These are phyloP conservation scores for Halictus rubicundus DNA, from an alignment of 1,140 invertebrate genomes.

Conservation along the genomic window DNA sequence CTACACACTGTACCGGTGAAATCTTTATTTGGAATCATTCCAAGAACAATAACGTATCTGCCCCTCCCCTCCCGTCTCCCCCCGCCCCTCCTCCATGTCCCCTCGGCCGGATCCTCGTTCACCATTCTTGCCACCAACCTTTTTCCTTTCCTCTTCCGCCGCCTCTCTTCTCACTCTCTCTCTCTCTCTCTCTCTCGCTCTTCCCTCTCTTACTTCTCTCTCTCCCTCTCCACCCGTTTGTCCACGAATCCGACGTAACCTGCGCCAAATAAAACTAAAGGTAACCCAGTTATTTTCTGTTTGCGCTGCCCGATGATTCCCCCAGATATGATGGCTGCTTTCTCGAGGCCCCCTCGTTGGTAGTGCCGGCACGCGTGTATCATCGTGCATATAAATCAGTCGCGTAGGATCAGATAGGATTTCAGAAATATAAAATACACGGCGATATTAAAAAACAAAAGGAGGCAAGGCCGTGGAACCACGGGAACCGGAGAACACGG, in stretches of 20 bases:
- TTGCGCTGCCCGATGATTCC: constrained; percentile 76
- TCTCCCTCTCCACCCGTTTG: background rate
- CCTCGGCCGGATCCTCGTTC: too few species aligned
- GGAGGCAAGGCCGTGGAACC: constrained; percentile 29
- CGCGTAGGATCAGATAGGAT: constrained; percentile 78
- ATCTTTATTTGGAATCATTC: constrained; percentile 82
- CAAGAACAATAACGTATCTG: constrained; percentile 80
- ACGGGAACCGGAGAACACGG: constrained; percentile 21
- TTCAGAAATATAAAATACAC: constrained; percentile 79
- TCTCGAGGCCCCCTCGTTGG: constrained; percentile 70
- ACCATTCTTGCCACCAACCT: too few species aligned
- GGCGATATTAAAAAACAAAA: constrained; percentile 73
- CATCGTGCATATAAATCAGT: constrained; percentile 80
- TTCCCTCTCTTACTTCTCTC: background rate
- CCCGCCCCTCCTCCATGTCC: background rate
- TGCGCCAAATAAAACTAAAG: constrained; percentile 77
- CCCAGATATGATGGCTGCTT: constrained; percentile 73
- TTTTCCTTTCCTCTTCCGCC: background rate
- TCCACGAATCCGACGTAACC: constrained; percentile 42
- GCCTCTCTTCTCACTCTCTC: background rate
- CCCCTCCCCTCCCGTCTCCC: constrained; percentile 29
- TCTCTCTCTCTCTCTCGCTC: background rate
- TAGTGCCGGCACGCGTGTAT: constrained; percentile 79
- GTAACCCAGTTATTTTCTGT: constrained; percentile 81
- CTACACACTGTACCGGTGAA: constrained; percentile 73